Percentiles rank a stretch among this genome's conserved stretches.
Conservation (phyloP, 2,113 vertebrate species). For the Urocynchramus pylzowi region DNA sequence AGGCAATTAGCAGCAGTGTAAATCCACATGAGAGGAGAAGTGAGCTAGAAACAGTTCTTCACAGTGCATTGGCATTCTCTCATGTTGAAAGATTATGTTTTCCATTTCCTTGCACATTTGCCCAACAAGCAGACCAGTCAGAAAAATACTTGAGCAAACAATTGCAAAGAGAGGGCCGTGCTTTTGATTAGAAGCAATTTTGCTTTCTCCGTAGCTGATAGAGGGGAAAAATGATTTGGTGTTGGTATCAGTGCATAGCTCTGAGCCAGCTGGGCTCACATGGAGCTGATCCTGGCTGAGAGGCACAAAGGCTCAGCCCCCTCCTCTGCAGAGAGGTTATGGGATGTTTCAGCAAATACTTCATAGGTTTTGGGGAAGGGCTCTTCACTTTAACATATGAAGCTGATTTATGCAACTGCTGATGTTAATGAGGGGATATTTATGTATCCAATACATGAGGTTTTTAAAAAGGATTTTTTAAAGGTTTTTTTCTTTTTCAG, state of each 20-base stretch:
- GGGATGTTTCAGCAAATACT: neutral
- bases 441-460: neutral
- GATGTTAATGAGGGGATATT: neutral
- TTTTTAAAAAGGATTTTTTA: neutral
- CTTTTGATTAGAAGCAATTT: neutral
- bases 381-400: neutral
- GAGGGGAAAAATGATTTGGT: neutral
- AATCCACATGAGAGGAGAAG: neutral
- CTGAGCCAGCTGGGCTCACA: neutral
- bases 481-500: neutral
- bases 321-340: neutral
- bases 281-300: neutral
- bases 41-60: slow-evolving; percentile 26
- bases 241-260: neutral
- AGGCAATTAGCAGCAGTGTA: neutral
- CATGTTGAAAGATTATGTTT: slow-evolving; percentile 57
- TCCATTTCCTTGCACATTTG: slow-evolving; percentile 42
- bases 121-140: neutral
- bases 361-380: neutral
- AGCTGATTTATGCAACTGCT: neutral
- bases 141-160: slow-evolving; percentile 24
- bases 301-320: neutral
- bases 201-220: neutral
- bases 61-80: slow-evolving; percentile 23
- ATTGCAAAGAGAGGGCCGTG: neutral